A percentile compares a stretch with the other conserved stretches of the same genome.
Evolutionary conservation across 1,140 invertebrate genomes (phyloP).

Genomic region (Drosophila rhopaloa): DNA sequence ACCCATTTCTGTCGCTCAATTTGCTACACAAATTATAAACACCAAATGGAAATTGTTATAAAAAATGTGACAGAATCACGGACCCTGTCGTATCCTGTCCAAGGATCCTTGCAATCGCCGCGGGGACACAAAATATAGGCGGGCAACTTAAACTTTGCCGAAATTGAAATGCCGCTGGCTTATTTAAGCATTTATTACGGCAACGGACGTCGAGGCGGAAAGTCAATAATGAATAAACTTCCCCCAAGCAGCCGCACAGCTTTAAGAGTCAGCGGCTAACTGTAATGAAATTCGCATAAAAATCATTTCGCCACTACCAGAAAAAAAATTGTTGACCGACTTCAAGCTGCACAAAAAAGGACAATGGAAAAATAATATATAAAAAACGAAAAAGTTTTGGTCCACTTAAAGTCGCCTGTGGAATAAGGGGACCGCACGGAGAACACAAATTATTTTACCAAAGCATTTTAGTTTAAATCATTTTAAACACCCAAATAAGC

Average conservation of each 20-base stretch:
- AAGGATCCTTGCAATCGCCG: constrained; percentile 14
- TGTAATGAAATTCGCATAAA: constrained; percentile 82
- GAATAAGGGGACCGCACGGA: neutral
- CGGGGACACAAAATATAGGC: constrained; percentile 12
- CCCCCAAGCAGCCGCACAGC: constrained; percentile 30
- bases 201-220: constrained; percentile 44
- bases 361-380: constrained; percentile 16
- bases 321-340: constrained; percentile 66
- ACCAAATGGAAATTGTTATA: constrained; percentile 72
- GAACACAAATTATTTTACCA: neutral
- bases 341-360: constrained; percentile 41
- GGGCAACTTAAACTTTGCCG: constrained; percentile 54
- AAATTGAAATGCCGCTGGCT: constrained; percentile 78
- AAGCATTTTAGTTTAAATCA: too few species aligned
- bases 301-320: constrained; percentile 65
- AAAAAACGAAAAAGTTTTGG: constrained; percentile 6
- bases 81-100: constrained; percentile 1
- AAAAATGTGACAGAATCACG: constrained; percentile 43
- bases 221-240: constrained; percentile 77
- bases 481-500: too few species aligned
- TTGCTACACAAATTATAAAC: constrained; percentile 79
- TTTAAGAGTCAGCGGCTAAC: constrained; percentile 67
- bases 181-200: constrained; percentile 75
- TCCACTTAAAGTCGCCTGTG: neutral
- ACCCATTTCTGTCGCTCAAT: constrained; percentile 74